A percentile compares a stretch with the other conserved stretches of the same genome.
Evolutionary conservation across 2,113 vertebrate species (phyloP).

Genomic region (Lophius piscatorius): DNA sequence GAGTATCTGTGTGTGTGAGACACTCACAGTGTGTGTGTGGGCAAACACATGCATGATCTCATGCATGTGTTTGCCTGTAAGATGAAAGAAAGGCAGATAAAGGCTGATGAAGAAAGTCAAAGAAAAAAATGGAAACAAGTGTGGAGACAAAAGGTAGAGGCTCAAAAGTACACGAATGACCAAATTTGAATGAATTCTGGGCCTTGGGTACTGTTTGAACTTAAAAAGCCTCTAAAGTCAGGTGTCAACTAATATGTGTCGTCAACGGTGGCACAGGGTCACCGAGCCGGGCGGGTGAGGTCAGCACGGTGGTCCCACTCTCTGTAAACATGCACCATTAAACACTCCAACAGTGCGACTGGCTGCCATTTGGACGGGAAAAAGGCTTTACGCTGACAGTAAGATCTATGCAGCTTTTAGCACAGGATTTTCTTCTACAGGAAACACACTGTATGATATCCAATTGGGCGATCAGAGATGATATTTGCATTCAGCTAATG

Average conservation of each 20-base stretch:
- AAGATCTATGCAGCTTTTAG: constrained; percentile 28
- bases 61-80: constrained; percentile 13
- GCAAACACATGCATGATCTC: background rate
- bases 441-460: constrained; percentile 32
- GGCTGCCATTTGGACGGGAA: constrained; percentile 64
- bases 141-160: constrained; percentile 54
- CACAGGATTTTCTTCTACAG: constrained; percentile 19
- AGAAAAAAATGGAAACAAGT: constrained; percentile 49
- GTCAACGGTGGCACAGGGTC: constrained; percentile 73
- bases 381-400: constrained; percentile 37
- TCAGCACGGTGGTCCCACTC: constrained; percentile 56
- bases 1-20: constrained; percentile 25
- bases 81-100: constrained; percentile 28
- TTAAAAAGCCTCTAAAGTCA: constrained; percentile 75
- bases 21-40: constrained; percentile 20
- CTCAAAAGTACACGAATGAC: constrained; percentile 54
- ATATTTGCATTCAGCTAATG: constrained; percentile 66
- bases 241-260: constrained; percentile 76
- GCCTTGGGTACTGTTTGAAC: constrained; percentile 55
- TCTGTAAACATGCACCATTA: constrained; percentile 72
- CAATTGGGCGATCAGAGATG: constrained; percentile 50
- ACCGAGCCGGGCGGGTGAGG: constrained; percentile 66
- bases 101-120: constrained; percentile 23
- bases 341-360: constrained; percentile 61
- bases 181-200: constrained; percentile 70